phyloP scores from a whole-genome alignment of 1,140 invertebrate genomes.

The Achatina immaculata region DNA sequence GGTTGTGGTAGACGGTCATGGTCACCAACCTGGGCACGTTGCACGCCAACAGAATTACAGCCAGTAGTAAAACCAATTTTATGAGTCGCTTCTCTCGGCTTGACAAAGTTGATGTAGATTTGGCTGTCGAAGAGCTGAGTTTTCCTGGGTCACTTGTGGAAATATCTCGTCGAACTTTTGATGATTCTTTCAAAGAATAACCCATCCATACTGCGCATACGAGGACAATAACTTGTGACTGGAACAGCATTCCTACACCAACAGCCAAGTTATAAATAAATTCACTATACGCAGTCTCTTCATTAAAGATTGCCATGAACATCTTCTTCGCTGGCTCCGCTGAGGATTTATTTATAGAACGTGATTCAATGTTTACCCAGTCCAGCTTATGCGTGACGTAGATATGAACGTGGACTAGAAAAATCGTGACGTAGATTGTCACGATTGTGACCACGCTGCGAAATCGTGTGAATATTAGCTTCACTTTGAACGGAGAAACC shows the following conservation, averaged over 20 bases:
- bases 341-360: not conserved
- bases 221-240: not conserved
- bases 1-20: not conserved
- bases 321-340: not conserved
- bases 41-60: not conserved
- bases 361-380: not conserved
- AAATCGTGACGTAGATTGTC: not conserved
- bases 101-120: not conserved
- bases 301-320: not conserved
- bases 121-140: not conserved
- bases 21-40: not conserved
- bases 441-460: not conserved
- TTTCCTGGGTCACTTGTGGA: not conserved
- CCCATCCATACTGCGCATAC: constrained; percentile 8
- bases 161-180: not conserved
- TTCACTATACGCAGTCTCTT: not conserved
- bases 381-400: not conserved
- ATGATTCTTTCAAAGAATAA: not conserved
- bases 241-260: not conserved
- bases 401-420: not conserved
- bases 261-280: not conserved
- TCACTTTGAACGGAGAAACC: constrained; percentile 16
- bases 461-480: constrained; percentile 4
- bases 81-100: not conserved
- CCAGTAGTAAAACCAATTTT: not conserved